A percentile compares a stretch with the other conserved stretches of the same genome.
Evolutionary conservation across 2,888 invertebrate genomes (phyloP).

Genomic region (Nephrotoma flavescens): DNA sequence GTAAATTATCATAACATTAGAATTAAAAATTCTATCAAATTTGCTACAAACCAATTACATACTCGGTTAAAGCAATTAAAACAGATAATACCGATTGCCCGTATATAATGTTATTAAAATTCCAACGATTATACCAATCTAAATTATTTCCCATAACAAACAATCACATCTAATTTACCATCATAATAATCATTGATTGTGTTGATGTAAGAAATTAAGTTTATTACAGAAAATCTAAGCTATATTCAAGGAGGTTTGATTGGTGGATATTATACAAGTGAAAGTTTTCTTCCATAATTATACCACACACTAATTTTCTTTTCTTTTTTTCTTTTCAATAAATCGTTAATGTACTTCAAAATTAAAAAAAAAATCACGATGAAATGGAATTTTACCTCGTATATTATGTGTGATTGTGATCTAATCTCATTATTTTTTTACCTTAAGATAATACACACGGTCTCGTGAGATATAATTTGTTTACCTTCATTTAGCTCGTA

Average conservation of each 20-base stretch:
- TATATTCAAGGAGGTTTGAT: not conserved
- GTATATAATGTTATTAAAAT: too few relatives aligned
- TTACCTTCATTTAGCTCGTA: not conserved
- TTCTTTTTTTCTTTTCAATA: not conserved
- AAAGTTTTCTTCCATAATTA: not conserved
- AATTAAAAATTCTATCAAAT: too few relatives aligned
- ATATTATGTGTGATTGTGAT: not conserved
- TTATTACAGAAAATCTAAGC: not conserved
- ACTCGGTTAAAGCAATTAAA: too few relatives aligned
- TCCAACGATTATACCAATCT: not conserved
- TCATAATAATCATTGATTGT: not conserved
- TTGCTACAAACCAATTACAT: too few relatives aligned
- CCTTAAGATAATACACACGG: not conserved
- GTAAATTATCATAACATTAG: too few relatives aligned
- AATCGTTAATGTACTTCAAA: not conserved
- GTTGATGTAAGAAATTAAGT: not conserved
- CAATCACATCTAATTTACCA: not conserved
- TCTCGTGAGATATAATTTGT: not conserved
- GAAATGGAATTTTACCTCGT: not conserved
- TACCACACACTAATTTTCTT: not conserved
- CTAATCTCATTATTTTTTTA: not conserved
- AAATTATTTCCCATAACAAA: not conserved
- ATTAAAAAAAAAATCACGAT: not conserved
- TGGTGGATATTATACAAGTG: not conserved
- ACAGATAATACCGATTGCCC: too few relatives aligned